Percentiles rank a stretch among this genome's conserved stretches.
Evolutionary conservation across 2,797 vertebrate genomes (phyloP).

Genomic region (Gallinago solitaria): DNA sequence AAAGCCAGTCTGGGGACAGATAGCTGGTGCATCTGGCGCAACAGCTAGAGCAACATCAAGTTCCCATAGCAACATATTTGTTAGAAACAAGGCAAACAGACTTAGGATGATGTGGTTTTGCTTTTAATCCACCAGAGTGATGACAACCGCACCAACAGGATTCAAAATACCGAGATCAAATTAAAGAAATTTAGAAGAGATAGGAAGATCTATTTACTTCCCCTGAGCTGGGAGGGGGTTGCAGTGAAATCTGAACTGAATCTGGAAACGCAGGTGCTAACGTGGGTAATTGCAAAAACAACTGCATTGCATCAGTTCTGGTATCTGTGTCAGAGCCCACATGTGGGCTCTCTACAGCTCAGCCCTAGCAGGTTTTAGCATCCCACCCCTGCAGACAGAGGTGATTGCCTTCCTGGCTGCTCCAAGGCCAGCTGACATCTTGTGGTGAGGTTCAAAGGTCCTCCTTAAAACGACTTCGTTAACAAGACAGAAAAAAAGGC

Average conservation of each 20-base stretch:
- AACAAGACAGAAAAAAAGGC: not conserved
- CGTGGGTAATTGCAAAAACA: not conserved
- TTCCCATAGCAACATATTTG: slow-evolving; percentile 76
- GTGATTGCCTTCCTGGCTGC: rapidly evolving
- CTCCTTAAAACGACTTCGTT: not conserved
- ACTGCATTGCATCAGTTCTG: not conserved
- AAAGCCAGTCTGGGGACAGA: slow-evolving; percentile 47
- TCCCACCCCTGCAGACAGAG: not conserved
- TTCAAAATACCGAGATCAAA: slow-evolving; percentile 20
- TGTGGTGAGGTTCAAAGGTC: not conserved
- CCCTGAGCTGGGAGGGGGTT: not conserved
- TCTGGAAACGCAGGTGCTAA: not conserved
- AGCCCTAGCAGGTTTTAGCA: not conserved
- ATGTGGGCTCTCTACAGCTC: not conserved
- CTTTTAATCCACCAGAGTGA: not conserved
- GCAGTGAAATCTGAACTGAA: not conserved
- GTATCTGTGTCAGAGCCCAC: rapidly evolving
- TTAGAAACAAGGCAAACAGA: slow-evolving; percentile 49
- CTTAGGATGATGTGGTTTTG: not conserved
- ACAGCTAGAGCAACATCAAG: slow-evolving; percentile 48
- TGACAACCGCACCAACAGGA: not conserved
- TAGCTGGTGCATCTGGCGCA: slow-evolving; percentile 39
- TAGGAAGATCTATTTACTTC: not conserved
- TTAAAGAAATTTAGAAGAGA: not conserved
- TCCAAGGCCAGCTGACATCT: not conserved